Percentiles rank a stretch among this genome's conserved stretches.
These are phyloP conservation scores for Ursus arctos DNA, from an alignment of 2,113 vertebrate genomes.

Conservation along the genomic window DNA sequence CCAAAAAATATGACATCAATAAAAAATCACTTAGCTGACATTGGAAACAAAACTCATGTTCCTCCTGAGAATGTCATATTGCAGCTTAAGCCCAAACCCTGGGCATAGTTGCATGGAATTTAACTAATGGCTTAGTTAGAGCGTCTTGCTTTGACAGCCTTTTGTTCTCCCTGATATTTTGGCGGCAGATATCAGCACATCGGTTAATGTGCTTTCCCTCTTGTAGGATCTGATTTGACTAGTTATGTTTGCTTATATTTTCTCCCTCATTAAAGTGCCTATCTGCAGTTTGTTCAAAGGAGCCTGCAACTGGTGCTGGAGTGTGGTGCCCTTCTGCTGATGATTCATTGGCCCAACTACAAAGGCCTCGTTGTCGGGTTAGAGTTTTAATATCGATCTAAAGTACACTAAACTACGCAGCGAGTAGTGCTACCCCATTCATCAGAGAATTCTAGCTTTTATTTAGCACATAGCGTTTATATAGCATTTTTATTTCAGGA, in stretches of 20 bases:
- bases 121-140: background rate
- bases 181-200: background rate
- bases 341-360: slow-evolving; percentile 30
- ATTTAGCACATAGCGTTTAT: background rate
- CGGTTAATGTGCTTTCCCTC: slow-evolving; percentile 22
- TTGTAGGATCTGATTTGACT: slow-evolving; percentile 64
- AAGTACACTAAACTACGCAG: background rate
- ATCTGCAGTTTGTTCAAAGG: slow-evolving; percentile 58
- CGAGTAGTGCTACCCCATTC: background rate
- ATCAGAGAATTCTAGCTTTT: background rate
- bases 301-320: background rate
- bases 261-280: slow-evolving; percentile 73
- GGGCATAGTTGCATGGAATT: background rate
- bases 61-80: background rate
- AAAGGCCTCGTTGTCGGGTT: background rate
- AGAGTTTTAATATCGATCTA: slow-evolving; percentile 61
- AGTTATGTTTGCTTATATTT: slow-evolving; percentile 60
- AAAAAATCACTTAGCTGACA: slow-evolving; percentile 68
- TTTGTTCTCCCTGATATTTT: slow-evolving; percentile 71
- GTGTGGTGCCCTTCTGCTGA: background rate
- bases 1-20: slow-evolving; percentile 53
- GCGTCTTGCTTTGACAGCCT: slow-evolving; percentile 64
- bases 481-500: background rate
- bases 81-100: background rate
- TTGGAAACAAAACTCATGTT: background rate